phyloP scores from a whole-genome alignment of 2,113 vertebrate genomes.

The Siniperca knerii region DNA sequence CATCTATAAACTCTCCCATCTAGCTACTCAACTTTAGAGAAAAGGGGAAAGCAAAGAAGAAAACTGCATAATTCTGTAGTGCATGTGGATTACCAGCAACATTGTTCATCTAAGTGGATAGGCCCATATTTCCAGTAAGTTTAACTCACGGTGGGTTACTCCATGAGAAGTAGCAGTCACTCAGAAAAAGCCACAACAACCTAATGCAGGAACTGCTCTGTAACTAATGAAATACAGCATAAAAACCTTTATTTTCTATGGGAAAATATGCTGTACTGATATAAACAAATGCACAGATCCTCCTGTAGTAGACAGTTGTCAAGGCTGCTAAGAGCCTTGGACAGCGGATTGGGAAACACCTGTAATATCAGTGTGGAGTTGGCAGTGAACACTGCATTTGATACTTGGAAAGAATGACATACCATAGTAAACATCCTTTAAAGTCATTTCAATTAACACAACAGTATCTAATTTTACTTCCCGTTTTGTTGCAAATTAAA shows the following conservation, averaged over 20 bases:
- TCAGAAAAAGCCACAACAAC: not conserved
- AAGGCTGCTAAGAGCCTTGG: not conserved
- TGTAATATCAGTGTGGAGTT: not conserved
- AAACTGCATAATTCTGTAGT: not conserved
- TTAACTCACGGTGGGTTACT: not conserved
- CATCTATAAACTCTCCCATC: not conserved
- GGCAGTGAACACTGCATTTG: not conserved
- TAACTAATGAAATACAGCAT: conserved; percentile 17
- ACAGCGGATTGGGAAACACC: conserved; percentile 14
- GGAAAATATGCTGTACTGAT: not conserved
- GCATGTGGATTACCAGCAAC: not conserved
- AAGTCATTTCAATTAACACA: not conserved
- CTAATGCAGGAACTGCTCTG: not conserved
- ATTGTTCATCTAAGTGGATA: not conserved
- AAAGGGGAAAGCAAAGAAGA: not conserved
- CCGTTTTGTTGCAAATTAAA: not conserved
- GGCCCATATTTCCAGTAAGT: not conserved
- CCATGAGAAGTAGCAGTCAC: not conserved
- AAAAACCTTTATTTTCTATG: not conserved
- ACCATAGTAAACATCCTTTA: not conserved
- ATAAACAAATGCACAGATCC: not conserved
- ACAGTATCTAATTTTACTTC: not conserved
- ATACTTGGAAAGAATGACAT: conserved; percentile 21
- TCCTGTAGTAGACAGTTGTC: not conserved
- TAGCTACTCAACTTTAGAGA: not conserved